Evolutionary conservation across 53 echinoderm and acorn worm species (phyloP), one percentile per base, ranked within the genome.

Genomic region (Holothuria leucospilota): DNA sequence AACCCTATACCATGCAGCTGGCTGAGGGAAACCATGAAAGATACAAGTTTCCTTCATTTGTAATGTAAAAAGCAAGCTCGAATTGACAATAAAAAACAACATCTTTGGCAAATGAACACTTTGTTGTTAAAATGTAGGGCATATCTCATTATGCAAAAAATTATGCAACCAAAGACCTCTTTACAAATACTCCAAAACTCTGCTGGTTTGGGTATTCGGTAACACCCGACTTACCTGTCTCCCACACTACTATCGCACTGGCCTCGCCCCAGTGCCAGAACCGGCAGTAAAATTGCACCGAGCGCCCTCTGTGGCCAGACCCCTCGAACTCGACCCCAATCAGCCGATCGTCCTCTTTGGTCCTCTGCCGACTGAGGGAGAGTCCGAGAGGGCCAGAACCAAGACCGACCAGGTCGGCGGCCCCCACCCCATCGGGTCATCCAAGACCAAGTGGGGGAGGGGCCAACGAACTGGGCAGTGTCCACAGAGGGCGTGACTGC

Each of bases 401-500:
- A 67, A 67, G 67, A 67, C 67, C 26, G 67, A 67, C 28, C 67
- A 67, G 67, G 67, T 13, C 10, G 24, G 67, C 30, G 67, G 67
- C 67, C 67, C 67, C 26, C n/a, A 67, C 67, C 67, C 67, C 67
- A 30, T 28, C 6, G 13, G 67, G 67, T 23, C 67, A 67, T 12
- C 24, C 13, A 20, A 29, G 67, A 20, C 67, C 67, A 26, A 67
- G 67, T 67, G 67, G 67, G 67, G 67, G 11, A 67, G 26, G 67
- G 67, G 67, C 67, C 67, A 26, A 67, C 24, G 67, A 67, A 30
- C 67, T 30, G 28, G 67, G 24, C 30, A 67, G 67, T 67, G 2
- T 15, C 67, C 67, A 67, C 67, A 67, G 67, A 67, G 67, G 67
- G 67, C 67, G 67, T 67, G 67, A 64, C 67, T 67, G 67, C 24